Conservation (phyloP, 2,888 invertebrate species). For the Amaurobius ferox region DNA sequence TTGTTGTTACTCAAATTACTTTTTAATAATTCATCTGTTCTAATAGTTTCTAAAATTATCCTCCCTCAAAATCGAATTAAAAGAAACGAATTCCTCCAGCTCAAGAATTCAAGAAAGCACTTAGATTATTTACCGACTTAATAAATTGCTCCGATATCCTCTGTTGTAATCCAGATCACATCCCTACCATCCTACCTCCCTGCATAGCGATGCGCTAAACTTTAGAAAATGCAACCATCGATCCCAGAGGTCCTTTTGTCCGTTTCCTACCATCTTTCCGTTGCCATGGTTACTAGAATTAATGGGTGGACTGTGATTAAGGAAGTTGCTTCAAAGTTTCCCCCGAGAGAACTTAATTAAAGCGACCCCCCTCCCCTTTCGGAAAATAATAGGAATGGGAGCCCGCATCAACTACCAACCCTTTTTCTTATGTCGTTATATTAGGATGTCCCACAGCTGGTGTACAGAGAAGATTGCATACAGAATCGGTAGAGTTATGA, state of each 20-base stretch:
- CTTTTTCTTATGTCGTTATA: conserved; percentile 54
- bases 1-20: no score
- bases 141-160: not conserved
- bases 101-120: no score
- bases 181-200: not conserved
- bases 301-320: conserved; percentile 67
- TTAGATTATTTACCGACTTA: not conserved
- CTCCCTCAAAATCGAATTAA: no score
- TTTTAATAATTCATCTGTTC: no score
- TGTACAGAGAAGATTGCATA: not conserved
- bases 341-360: conserved; percentile 70
- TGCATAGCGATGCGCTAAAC: not conserved
- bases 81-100: no score
- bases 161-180: not conserved
- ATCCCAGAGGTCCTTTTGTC: conserved; percentile 15
- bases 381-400: conserved; percentile 21
- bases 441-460: conserved; percentile 16
- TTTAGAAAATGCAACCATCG: conserved; percentile 11
- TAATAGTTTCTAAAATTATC: no score
- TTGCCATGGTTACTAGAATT: conserved; percentile 58
- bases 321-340: conserved; percentile 69
- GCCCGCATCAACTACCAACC: conserved; percentile 54
- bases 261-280: conserved; percentile 7
- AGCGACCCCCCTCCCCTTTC: conserved; percentile 20
- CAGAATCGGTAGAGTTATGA: not conserved